Conservation (phyloP, 2,113 vertebrate genomes). For the Halcyon malimbica region DNA sequence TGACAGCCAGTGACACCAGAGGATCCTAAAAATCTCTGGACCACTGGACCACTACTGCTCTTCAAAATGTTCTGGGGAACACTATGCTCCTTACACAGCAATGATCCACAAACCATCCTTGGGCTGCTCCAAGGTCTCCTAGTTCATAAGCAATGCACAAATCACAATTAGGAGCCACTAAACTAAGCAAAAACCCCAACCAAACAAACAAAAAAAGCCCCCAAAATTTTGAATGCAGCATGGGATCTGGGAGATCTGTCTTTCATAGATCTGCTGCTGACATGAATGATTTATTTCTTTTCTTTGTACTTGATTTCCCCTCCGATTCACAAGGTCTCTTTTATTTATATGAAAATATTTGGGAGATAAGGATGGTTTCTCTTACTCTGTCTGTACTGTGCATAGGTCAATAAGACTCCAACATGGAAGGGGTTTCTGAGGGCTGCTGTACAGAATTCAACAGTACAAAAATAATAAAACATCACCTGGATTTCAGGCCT, state of each 20-base stretch:
- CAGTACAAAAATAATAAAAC: not conserved
- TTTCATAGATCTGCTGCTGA: not conserved
- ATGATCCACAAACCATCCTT: not conserved
- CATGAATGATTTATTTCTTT: not conserved
- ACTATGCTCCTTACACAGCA: not conserved
- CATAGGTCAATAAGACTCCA: not conserved
- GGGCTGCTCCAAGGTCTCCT: not conserved
- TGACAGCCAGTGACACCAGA: not conserved
- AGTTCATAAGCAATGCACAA: not conserved
- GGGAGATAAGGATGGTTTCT: not conserved
- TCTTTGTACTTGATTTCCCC: not conserved
- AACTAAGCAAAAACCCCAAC: not conserved
- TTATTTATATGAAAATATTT: not conserved
- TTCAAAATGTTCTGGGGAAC: not conserved
- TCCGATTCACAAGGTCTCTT: not conserved
- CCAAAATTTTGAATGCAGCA: not conserved
- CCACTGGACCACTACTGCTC: not conserved
- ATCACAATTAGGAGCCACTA: not conserved
- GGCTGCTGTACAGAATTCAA: not conserved
- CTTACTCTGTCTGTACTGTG: not conserved
- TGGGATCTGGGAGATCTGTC: not conserved
- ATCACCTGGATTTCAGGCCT: not conserved
- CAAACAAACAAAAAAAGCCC: not conserved
- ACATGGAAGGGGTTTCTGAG: not conserved
- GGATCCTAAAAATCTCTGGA: not conserved